phyloP scores from a whole-genome alignment of 2,888 invertebrate species.

The Pammene aurita region DNA sequence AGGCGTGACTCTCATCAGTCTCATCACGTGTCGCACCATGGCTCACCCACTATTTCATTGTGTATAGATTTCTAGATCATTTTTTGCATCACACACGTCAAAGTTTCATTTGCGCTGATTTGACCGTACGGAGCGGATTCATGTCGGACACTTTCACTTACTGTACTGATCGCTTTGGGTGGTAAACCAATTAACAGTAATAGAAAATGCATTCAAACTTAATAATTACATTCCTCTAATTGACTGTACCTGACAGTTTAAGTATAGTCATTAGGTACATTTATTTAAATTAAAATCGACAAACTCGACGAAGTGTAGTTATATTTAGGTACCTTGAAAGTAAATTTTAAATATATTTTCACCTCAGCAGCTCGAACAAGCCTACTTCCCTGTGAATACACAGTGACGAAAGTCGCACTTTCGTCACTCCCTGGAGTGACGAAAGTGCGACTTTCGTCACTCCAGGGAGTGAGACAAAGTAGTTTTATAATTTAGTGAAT shows the following conservation, averaged over 20 bases:
- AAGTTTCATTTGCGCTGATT: constrained; percentile 35
- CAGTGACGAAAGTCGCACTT: too few species aligned
- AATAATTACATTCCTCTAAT: constrained; percentile 27
- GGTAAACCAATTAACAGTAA: constrained; percentile 38
- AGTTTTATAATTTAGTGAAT: too few species aligned
- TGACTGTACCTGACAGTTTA: constrained; percentile 2
- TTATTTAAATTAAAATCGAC: too few species aligned
- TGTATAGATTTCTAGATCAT: constrained; percentile 40
- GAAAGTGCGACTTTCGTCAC: too few species aligned
- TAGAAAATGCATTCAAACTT: constrained; percentile 33
- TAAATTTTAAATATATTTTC: neutral
- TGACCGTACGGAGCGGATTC: constrained; percentile 32
- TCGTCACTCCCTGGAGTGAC: too few species aligned
- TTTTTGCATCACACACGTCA: constrained; percentile 41
- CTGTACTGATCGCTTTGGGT: constrained; percentile 41
- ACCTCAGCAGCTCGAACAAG: too few species aligned
- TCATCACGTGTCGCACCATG: constrained; percentile 15
- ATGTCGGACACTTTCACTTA: constrained; percentile 42
- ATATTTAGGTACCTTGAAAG: too few species aligned
- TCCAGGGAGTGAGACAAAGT: too few species aligned
- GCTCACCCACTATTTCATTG: constrained; percentile 33
- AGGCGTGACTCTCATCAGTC: constrained; percentile 18
- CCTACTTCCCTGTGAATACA: too few species aligned
- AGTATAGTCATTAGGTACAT: too few species aligned
- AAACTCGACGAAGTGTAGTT: too few species aligned